A percentile compares a stretch with the other conserved stretches of the same genome.
These are phyloP conservation scores for Phoeniculus purpureus DNA, from an alignment of 2,797 vertebrate genomes.

Conservation along the genomic window DNA sequence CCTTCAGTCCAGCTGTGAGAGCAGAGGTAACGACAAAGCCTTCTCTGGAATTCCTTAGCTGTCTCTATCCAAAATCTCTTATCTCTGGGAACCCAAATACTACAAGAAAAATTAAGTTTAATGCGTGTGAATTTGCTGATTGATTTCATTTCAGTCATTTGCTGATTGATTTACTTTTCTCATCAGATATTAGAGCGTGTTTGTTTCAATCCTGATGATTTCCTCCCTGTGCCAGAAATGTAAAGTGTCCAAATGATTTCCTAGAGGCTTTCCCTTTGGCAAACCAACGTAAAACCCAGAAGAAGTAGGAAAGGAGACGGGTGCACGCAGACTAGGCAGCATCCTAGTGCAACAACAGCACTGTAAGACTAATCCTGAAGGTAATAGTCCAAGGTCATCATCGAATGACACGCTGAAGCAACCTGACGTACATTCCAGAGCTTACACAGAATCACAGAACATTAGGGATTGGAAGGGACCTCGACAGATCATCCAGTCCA, in stretches of 20 bases:
- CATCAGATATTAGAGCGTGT: neutral
- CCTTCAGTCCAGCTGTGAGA: neutral
- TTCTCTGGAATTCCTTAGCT: conserved; percentile 14
- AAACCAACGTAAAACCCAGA: neutral
- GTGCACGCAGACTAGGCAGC: neutral
- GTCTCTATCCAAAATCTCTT: conserved; percentile 8
- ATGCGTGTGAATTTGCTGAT: neutral
- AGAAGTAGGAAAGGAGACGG: neutral
- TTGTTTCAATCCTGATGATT: conserved; percentile 15
- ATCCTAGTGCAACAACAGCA: neutral
- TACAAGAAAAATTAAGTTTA: neutral
- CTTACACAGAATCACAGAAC: neutral
- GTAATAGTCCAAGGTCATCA: neutral
- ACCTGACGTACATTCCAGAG: neutral
- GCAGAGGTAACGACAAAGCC: conserved; percentile 1
- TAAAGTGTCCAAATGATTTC: neutral
- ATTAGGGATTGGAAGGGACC: no score
- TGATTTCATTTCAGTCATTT: no score
- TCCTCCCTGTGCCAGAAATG: neutral
- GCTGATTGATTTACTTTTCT: neutral
- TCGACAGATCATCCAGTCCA: no score
- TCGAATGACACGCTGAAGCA: neutral
- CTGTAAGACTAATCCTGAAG: neutral
- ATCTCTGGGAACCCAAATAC: conserved; percentile 10
- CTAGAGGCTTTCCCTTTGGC: neutral